Percentiles rank a stretch among this genome's conserved stretches.
Conservation (phyloP, 1,140 invertebrate genomes). For the Melanaphis sacchari region DNA sequence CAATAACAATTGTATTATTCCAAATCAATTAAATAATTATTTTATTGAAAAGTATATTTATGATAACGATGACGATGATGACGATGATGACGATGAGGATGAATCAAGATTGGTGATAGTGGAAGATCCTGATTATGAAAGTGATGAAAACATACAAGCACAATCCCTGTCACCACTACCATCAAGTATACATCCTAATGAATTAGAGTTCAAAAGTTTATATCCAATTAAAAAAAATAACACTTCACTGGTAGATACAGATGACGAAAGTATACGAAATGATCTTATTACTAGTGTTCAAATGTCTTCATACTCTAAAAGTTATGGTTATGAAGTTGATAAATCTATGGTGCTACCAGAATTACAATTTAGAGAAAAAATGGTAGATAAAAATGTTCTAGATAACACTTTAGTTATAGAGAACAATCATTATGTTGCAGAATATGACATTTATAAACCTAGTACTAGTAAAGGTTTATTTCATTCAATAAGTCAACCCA, state of each 20-base stretch:
- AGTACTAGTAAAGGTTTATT: not conserved
- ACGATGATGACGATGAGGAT: slow-evolving; percentile 61
- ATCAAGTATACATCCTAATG: not conserved
- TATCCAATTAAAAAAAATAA: not conserved
- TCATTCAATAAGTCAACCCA: not conserved
- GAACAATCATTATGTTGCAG: not conserved
- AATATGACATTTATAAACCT: not conserved
- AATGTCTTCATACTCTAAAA: not conserved
- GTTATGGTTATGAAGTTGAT: not conserved
- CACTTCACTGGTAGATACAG: not conserved
- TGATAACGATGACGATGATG: slow-evolving; percentile 60
- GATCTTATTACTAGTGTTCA: not conserved
- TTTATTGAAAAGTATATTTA: no score
- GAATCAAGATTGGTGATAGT: slow-evolving; percentile 32
- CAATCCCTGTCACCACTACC: not conserved
- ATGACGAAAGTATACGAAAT: not conserved
- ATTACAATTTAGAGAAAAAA: slow-evolving; percentile 31
- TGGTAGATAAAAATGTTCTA: not conserved
- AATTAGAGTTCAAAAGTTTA: not conserved
- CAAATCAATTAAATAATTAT: not conserved
- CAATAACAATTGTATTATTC: slow-evolving; percentile 59
- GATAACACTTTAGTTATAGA: not conserved
- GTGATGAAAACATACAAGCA: not conserved
- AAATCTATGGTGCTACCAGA: not conserved
- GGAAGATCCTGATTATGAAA: not conserved